Conservation (phyloP, 2,113 vertebrate genomes). For the Anarhynchus alexandrinus region DNA sequence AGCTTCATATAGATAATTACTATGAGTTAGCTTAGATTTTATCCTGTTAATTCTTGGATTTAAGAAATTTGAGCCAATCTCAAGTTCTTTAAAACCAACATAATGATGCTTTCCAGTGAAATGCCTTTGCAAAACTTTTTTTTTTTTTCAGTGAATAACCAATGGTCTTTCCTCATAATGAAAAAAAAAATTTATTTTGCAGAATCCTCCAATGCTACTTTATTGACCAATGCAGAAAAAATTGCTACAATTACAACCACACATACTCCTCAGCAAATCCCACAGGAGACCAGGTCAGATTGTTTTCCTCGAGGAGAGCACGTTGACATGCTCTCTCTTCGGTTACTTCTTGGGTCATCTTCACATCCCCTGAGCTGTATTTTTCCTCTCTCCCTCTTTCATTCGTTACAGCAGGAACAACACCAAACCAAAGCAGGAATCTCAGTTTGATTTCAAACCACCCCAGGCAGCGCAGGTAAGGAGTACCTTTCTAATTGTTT, state of each 20-base stretch:
- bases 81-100: background rate
- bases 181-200: constrained; percentile 46
- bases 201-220: constrained; percentile 96
- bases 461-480: constrained; percentile 83
- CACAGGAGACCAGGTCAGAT: constrained; percentile 89
- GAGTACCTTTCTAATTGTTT: background rate
- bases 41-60: background rate
- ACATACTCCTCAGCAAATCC: constrained; percentile 89
- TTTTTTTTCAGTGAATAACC: background rate
- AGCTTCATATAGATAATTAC: background rate
- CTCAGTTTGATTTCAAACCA: constrained; percentile 89
- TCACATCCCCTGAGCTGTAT: constrained; percentile 9
- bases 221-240: constrained; percentile 99
- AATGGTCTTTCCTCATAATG: background rate
- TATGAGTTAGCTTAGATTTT: background rate
- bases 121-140: background rate
- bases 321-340: background rate
- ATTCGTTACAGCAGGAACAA: constrained; percentile 80
- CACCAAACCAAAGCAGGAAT: constrained; percentile 97
- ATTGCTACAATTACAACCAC: constrained; percentile 99
- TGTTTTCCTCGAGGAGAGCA: background rate
- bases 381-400: constrained; percentile 27
- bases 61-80: background rate
- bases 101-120: background rate
- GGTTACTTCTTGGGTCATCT: background rate